phyloP scores from a whole-genome alignment of 2,797 vertebrate species.

The Erethizon dorsatum region DNA sequence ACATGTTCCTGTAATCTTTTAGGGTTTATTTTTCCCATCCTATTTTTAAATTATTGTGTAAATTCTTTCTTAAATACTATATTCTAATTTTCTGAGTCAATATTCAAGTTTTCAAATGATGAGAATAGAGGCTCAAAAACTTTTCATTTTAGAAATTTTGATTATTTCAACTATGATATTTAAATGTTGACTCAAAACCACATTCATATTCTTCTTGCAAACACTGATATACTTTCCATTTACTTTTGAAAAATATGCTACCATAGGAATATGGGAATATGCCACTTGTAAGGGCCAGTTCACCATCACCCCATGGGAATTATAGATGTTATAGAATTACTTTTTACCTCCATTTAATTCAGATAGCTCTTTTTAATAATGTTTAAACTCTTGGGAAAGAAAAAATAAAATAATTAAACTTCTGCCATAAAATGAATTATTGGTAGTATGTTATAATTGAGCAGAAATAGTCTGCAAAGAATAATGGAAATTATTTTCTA shows the following conservation, averaged over 20 bases:
- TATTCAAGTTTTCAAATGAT: slow-evolving; percentile 75
- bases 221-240: slow-evolving; percentile 38
- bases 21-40: not conserved
- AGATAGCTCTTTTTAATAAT: slow-evolving; percentile 26
- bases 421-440: not conserved
- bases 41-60: not conserved
- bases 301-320: not conserved
- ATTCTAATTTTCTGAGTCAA: not conserved
- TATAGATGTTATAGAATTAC: not conserved
- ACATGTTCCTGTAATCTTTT: not conserved
- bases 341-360: slow-evolving; percentile 26
- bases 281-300: not conserved
- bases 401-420: slow-evolving; percentile 48
- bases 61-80: not conserved
- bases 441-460: not conserved
- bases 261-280: not conserved
- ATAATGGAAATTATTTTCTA: not conserved
- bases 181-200: slow-evolving; percentile 19
- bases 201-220: not conserved
- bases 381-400: not conserved
- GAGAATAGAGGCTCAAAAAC: not conserved
- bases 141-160: not conserved
- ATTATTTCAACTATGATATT: not conserved
- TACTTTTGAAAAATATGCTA: not conserved
- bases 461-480: not conserved